A percentile compares a stretch with the other conserved stretches of the same genome.
These are phyloP conservation scores for Alauda arvensis DNA, from an alignment of 2,797 vertebrate genomes.

Conservation along the genomic window DNA sequence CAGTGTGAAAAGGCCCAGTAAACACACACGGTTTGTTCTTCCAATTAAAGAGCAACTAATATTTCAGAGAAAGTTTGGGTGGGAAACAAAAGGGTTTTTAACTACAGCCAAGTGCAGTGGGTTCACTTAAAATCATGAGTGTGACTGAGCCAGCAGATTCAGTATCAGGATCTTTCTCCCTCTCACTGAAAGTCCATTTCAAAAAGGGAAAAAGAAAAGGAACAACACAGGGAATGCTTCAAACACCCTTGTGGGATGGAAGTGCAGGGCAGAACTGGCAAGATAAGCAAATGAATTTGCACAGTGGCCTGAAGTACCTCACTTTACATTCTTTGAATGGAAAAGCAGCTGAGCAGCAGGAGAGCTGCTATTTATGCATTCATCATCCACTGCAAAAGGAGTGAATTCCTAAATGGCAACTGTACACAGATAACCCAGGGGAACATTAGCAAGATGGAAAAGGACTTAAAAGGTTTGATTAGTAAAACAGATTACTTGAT, in stretches of 20 bases:
- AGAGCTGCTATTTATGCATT: not conserved
- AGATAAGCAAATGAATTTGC: not conserved
- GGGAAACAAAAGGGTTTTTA: not conserved
- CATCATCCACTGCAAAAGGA: not conserved
- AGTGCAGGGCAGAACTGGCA: not conserved
- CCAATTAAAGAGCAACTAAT: not conserved
- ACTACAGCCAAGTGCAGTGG: not conserved
- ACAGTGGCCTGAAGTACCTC: not conserved
- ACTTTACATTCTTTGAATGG: not conserved
- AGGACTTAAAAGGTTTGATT: not conserved
- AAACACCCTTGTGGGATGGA: not conserved
- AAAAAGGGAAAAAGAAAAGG: not conserved
- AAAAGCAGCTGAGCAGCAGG: not conserved
- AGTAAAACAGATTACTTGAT: conserved; percentile 19
- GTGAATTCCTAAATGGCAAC: not conserved
- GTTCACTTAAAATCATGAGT: not conserved
- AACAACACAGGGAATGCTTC: not conserved
- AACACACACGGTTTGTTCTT: not conserved
- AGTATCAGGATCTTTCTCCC: not conserved
- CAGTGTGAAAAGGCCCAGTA: not conserved
- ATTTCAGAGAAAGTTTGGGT: not conserved
- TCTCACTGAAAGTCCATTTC: not conserved
- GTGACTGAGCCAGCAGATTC: not conserved
- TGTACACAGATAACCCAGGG: not conserved
- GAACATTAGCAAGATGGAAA: not conserved